Evolutionary conservation across 2,888 invertebrate genomes (phyloP).

Genomic region (Polietes domitor): DNA sequence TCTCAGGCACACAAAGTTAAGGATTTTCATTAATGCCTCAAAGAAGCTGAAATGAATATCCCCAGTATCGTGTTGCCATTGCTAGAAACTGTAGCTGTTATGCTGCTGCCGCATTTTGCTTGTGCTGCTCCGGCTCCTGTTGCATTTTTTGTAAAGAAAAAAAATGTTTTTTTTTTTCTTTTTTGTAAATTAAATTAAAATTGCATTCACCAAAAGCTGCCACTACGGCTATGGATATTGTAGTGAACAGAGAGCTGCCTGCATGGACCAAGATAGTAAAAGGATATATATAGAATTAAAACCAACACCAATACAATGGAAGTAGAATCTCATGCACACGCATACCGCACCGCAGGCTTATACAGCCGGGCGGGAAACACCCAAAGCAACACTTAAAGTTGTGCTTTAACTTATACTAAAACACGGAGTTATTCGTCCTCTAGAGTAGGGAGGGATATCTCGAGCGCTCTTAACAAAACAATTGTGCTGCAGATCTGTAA

Average conservation of each 20-base stretch:
- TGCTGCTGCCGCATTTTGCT: no score
- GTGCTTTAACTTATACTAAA: not conserved
- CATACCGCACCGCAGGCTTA: not conserved
- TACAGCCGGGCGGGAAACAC: not conserved
- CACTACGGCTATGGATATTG: not conserved
- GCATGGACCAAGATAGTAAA: slow-evolving; percentile 58
- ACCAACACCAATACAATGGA: not conserved
- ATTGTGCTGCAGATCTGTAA: slow-evolving; percentile 29
- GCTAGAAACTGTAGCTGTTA: no score
- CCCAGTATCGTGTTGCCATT: not conserved
- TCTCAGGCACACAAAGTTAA: slow-evolving; percentile 34
- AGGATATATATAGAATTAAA: slow-evolving; percentile 56
- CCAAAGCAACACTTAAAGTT: not conserved
- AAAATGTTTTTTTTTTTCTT: not conserved
- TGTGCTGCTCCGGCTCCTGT: no score
- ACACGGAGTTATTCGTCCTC: slow-evolving; percentile 17
- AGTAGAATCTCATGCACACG: not conserved
- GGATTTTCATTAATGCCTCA: slow-evolving; percentile 55
- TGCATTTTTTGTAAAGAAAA: not conserved
- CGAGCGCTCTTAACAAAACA: slow-evolving; percentile 59
- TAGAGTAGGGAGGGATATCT: slow-evolving; percentile 56
- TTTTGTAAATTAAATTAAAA: slow-evolving; percentile 4
- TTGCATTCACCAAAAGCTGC: not conserved
- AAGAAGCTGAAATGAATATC: not conserved
- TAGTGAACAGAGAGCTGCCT: slow-evolving; percentile 2